Conservation (phyloP, 2,888 invertebrate species). For the Patella caerulea region DNA sequence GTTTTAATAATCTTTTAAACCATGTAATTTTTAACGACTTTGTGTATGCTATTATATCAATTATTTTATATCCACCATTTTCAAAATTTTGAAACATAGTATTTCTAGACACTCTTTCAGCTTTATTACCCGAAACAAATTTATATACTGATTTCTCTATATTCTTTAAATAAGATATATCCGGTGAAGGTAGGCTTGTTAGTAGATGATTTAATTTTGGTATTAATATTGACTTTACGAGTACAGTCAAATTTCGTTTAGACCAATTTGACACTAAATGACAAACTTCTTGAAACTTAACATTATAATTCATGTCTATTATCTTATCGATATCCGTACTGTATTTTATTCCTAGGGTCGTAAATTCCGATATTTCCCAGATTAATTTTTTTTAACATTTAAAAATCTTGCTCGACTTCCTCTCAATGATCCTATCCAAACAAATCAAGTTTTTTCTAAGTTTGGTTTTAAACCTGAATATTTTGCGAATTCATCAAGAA, state of each 20-base stretch:
- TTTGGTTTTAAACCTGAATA: too few species aligned
- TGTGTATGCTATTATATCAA: background rate
- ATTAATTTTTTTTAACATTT: too few species aligned
- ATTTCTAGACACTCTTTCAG: background rate
- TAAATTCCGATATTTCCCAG: background rate
- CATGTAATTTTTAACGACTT: background rate
- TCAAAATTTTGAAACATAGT: background rate
- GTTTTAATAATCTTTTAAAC: background rate
- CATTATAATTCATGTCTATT: background rate
- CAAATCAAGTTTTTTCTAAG: too few species aligned
- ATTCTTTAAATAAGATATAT: background rate
- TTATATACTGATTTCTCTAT: background rate
- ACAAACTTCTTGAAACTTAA: background rate
- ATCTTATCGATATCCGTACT: background rate
- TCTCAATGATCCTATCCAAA: too few species aligned
- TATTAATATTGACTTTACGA: background rate
- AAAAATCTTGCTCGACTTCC: too few species aligned
- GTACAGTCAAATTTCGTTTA: conserved; percentile 2
- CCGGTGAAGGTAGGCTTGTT: background rate
- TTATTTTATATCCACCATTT: background rate
- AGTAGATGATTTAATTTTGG: conserved; percentile 1
- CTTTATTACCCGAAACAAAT: background rate
- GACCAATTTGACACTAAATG: background rate
- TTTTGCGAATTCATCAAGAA: too few species aligned
- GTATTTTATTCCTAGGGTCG: background rate